Base-by-base conservation (phyloP, 2,888 invertebrate species). In the Campopleginae sp. region DNA sequence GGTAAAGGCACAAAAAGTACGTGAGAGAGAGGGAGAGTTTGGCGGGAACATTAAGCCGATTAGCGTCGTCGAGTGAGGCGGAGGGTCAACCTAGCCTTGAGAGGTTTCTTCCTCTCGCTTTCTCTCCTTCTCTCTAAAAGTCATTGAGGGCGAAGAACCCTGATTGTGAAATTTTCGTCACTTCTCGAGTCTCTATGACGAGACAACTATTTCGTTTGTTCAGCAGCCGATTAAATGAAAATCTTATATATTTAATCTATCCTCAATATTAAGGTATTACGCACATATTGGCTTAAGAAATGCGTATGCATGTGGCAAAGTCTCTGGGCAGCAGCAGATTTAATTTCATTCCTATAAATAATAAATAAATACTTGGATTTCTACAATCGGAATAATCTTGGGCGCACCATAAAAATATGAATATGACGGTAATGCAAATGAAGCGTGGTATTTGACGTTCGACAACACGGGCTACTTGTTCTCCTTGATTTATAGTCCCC, bases 11-110 rank as follows among this genome's bases (percentile, higher is more conserved):
- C 51, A 66, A 38, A 51, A 48, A 46, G 48, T 27, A 68, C 23
- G 75, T 33, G 78, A 77, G 74, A 42, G 68, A 14, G 27, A 31
- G 46, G n/a, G 51, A 44, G 33, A 80, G 68, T 48, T 78, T 72
- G 82, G 72, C 58, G 63, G 85, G 83, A 89, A 89, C 78, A 86
- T 89, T 93, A 93, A 93, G 92, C 92, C 91, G 93, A 93, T 93
- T 93, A 93, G 87, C 88, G 85, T 82, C 82, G 78, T 77, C 84
- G 87, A 80, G 66, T 44, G 80, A 80, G 81, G 77, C 80, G 83
- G 81, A 88, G 88, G 88, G 89, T 91, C 89, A 91, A 91, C 88
- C 89, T 89, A 89, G 90, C 88, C 91, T 91, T 91, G 88, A 88
- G 88, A 89, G 91, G 90, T 87, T 92, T 92, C 92, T 85, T 88